These are phyloP conservation scores for Callospermophilus lateralis DNA, from an alignment of 2,113 vertebrate genomes.

Conservation along the genomic window DNA sequence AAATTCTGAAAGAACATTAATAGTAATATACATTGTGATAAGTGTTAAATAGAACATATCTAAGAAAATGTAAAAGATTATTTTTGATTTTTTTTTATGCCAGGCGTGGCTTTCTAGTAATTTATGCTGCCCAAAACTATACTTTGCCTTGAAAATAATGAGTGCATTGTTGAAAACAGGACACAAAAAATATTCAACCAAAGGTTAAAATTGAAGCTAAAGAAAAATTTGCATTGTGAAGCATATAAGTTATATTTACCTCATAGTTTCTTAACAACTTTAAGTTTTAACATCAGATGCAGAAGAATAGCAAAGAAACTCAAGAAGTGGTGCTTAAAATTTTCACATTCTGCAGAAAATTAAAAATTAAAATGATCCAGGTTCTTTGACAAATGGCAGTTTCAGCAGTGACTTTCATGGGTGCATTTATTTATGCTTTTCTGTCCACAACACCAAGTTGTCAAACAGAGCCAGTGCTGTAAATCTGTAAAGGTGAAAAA, in stretches of 20 bases:
- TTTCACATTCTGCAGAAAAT: background rate
- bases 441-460: conserved; percentile 34
- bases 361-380: background rate
- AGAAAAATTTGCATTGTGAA: background rate
- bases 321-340: background rate
- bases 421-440: background rate
- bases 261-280: background rate
- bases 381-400: background rate
- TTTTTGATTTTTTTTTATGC: background rate
- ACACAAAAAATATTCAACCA: background rate
- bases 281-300: background rate
- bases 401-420: background rate
- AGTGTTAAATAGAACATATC: background rate
- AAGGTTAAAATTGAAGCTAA: background rate
- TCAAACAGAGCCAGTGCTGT: background rate
- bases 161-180: background rate
- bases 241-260: background rate
- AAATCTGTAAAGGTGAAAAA: background rate
- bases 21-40: background rate
- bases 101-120: conserved; percentile 12
- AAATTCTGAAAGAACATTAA: background rate
- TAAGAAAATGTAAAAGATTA: background rate
- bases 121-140: background rate
- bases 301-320: background rate
- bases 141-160: conserved; percentile 34